Conservation (phyloP, 1,140 invertebrate species). For the Brachystomella parvula region DNA sequence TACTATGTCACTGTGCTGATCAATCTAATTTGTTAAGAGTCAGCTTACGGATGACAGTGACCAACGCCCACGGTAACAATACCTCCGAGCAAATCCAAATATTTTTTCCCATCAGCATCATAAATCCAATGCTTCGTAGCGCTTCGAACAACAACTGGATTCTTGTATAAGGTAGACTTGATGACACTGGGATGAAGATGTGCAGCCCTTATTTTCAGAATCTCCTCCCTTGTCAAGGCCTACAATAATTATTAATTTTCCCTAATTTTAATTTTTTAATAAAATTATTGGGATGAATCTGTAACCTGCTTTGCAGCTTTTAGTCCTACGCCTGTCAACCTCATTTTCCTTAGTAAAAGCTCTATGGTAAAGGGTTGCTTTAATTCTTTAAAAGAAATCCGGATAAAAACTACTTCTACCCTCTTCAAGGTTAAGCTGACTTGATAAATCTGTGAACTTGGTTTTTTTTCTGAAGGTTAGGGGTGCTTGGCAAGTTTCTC, state of each 20-base stretch:
- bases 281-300: background rate
- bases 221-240: slow-evolving; percentile 42
- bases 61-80: slow-evolving; percentile 96
- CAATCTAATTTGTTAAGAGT: background rate
- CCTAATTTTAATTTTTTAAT: background rate
- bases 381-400: no score
- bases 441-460: no score
- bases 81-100: slow-evolving; percentile 90
- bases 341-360: no score
- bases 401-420: no score
- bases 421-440: no score
- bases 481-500: no score
- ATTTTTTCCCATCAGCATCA: slow-evolving; percentile 71
- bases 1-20: background rate
- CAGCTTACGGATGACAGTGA: slow-evolving; percentile 90
- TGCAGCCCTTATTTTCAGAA: slow-evolving; percentile 50
- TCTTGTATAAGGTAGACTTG: slow-evolving; percentile 63
- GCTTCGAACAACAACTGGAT: slow-evolving; percentile 72
- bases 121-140: slow-evolving; percentile 89
- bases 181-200: slow-evolving; percentile 61
- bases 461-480: no score
- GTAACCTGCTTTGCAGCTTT: background rate
- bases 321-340: no score
- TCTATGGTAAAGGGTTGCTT: no score
- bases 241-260: background rate